Conservation (phyloP, 2,113 vertebrate species). For the Prionailurus viverrinus region DNA sequence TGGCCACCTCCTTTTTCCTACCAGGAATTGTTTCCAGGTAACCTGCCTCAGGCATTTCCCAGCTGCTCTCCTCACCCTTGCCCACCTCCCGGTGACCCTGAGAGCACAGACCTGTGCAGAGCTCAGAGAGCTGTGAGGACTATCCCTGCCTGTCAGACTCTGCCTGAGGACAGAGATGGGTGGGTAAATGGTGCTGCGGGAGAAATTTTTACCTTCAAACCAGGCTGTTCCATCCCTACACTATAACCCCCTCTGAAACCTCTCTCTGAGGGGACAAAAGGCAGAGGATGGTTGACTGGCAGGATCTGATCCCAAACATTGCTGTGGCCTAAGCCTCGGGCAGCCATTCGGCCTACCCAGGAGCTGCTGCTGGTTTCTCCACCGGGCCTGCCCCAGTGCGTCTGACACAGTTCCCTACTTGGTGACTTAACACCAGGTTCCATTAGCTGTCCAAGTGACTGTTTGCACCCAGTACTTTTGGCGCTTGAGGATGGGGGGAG, state of each 20-base stretch:
- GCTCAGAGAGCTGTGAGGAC: conserved; percentile 73
- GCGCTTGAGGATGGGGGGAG: conserved; percentile 24
- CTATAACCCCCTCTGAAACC: background rate
- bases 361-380: conserved; percentile 36
- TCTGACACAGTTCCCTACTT: background rate
- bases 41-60: background rate
- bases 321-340: background rate
- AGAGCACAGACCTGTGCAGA: conserved; percentile 69
- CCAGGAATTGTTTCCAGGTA: conserved; percentile 22
- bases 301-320: background rate
- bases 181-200: conserved; percentile 71
- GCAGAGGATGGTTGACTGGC: background rate
- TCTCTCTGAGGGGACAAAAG: background rate
- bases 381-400: conserved; percentile 40
- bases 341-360: background rate
- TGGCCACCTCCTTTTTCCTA: background rate
- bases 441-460: conserved; percentile 67
- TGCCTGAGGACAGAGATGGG: conserved; percentile 52
- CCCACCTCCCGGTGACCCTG: conserved; percentile 68
- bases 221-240: conserved; percentile 4
- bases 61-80: conserved; percentile 34
- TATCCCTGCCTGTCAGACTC: conserved; percentile 32
- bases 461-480: conserved; percentile 34
- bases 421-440: conserved; percentile 32
- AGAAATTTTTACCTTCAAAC: conserved; percentile 39